phyloP scores from a whole-genome alignment of 2,797 vertebrate genomes.

The Sylvia borin region DNA sequence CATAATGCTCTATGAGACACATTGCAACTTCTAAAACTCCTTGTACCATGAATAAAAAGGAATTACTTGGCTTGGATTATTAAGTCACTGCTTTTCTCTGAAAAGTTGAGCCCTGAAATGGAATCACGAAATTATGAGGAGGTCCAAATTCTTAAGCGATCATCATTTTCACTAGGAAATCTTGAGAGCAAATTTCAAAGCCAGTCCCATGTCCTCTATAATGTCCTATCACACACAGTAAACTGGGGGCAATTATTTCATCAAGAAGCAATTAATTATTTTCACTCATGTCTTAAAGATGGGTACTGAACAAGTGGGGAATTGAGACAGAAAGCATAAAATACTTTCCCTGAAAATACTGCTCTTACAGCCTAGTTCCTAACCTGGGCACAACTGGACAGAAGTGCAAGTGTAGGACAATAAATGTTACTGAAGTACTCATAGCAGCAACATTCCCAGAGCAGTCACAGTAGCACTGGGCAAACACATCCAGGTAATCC shows the following conservation, averaged over 20 bases:
- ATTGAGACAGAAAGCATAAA: background rate
- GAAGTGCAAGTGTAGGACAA: background rate
- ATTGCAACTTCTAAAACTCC: background rate
- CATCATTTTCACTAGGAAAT: conserved; percentile 1
- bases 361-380: background rate
- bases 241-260: background rate
- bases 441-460: background rate
- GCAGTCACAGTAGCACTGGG: background rate
- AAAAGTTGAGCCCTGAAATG: background rate
- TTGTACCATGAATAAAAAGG: background rate
- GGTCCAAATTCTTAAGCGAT: conserved; percentile 1
- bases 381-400: background rate
- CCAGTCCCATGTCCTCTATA: background rate
- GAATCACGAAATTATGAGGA: background rate
- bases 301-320: background rate
- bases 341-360: background rate
- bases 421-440: background rate
- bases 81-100: background rate
- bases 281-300: conserved; percentile 1
- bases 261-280: conserved; percentile 28
- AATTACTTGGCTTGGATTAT: background rate
- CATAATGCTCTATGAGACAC: background rate
- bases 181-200: conserved; percentile 14
- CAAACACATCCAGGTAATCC: background rate
- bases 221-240: background rate